These are phyloP conservation scores for Alfaro cultratus DNA, from an alignment of 2,797 vertebrate genomes.

Conservation along the genomic window DNA sequence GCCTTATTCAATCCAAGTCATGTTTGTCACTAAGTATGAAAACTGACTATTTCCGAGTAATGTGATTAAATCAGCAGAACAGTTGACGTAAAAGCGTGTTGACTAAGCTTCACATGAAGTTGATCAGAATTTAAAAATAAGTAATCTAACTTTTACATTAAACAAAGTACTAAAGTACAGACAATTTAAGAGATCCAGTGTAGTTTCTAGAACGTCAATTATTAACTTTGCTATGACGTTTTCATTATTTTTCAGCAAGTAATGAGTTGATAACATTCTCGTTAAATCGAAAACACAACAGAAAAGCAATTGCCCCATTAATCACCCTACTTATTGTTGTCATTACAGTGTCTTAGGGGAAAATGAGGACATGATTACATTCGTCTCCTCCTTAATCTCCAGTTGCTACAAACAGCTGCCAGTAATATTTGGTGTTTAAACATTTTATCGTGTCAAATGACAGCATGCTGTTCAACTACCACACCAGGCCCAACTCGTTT, in stretches of 20 bases:
- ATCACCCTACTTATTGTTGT: background rate
- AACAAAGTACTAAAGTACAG: background rate
- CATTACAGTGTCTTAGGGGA: background rate
- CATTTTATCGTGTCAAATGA: slow-evolving; percentile 15
- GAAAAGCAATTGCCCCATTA: background rate
- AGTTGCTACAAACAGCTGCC: background rate
- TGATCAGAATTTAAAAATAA: slow-evolving; percentile 2
- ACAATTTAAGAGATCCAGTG: background rate
- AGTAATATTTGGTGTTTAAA: slow-evolving; percentile 18
- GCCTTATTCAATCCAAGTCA: background rate
- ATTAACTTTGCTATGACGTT: background rate
- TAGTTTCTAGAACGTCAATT: background rate
- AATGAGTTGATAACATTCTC: background rate
- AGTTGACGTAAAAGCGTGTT: slow-evolving; percentile 1
- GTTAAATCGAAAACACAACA: background rate
- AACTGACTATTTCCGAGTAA: background rate
- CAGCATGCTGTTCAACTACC: background rate
- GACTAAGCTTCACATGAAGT: background rate
- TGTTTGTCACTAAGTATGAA: background rate
- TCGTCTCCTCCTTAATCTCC: background rate
- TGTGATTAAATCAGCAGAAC: background rate
- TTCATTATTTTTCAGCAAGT: background rate
- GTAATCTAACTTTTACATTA: background rate
- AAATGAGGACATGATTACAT: background rate
- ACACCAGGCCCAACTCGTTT: slow-evolving; percentile 2